Evolutionary conservation across 2,797 vertebrate species (phyloP).

Genomic region (Epinephelus malabaricus): DNA sequence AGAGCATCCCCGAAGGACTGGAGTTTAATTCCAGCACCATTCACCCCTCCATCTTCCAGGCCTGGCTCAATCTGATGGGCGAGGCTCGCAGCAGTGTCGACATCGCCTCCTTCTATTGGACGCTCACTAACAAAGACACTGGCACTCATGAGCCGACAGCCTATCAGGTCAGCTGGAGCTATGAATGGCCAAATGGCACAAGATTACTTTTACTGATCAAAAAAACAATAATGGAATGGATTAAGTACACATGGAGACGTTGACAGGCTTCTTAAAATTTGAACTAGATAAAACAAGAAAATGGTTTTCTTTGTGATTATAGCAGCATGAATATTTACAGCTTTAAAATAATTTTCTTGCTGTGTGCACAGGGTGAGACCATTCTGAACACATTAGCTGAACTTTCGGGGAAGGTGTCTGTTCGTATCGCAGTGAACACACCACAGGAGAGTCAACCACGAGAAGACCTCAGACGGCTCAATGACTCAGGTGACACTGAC

Average conservation of each 20-base stretch:
- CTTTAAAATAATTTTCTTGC: fast-evolving
- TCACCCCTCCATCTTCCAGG: constrained; percentile 87
- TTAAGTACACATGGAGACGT: too few species aligned
- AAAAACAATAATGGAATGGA: too few species aligned
- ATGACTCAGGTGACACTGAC: constrained; percentile 68
- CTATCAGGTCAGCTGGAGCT: constrained; percentile 81
- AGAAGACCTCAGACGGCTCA: constrained; percentile 80
- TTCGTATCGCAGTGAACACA: constrained; percentile 89
- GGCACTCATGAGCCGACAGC: constrained; percentile 88
- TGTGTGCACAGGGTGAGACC: constrained; percentile 85
- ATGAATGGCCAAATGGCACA: not conserved
- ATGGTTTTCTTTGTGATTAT: not conserved
- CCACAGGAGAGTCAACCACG: constrained; percentile 57
- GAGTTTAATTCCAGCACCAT: constrained; percentile 82
- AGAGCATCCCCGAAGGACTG: constrained; percentile 93
- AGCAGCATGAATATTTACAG: not conserved
- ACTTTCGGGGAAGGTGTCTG: constrained; percentile 80
- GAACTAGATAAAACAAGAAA: not conserved
- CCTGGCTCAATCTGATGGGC: constrained; percentile 87
- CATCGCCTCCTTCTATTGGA: constrained; percentile 97
- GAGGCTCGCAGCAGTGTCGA: constrained; percentile 87
- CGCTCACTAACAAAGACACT: constrained; percentile 91
- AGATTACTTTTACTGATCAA: not conserved
- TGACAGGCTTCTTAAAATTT: not conserved
- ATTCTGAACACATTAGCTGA: constrained; percentile 85